phyloP scores from a whole-genome alignment of 1,140 invertebrate genomes.

The Cydia splendana region DNA sequence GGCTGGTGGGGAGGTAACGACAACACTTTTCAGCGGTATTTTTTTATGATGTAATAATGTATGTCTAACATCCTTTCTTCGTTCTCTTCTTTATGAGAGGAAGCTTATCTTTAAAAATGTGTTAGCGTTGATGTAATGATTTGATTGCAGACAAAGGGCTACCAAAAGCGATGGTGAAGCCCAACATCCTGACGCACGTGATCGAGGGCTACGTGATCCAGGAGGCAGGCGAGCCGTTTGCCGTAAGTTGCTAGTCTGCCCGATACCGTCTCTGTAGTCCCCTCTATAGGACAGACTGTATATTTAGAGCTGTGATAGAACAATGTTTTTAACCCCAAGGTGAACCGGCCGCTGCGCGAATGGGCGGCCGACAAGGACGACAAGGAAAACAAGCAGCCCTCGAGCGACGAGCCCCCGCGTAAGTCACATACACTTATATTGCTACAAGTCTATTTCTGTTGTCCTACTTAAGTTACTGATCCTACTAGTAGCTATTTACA shows the following conservation, averaged over 20 bases:
- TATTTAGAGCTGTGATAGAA: slow-evolving; percentile 33
- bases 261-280: background rate
- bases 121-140: background rate
- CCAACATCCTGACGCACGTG: slow-evolving; percentile 96
- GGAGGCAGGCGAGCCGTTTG: slow-evolving; percentile 94
- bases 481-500: slow-evolving; percentile 33
- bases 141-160: slow-evolving; percentile 82
- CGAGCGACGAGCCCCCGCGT: slow-evolving; percentile 87
- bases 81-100: too few species aligned
- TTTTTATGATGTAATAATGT: too few species aligned
- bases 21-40: too few species aligned
- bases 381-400: slow-evolving; percentile 76
- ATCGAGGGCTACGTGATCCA: slow-evolving; percentile 98
- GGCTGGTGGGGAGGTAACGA: too few species aligned
- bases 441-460: background rate
- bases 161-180: slow-evolving; percentile 97
- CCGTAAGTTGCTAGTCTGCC: slow-evolving; percentile 82
- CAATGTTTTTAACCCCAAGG: slow-evolving; percentile 48
- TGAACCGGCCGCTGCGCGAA: slow-evolving; percentile 69
- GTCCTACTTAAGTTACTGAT: background rate
- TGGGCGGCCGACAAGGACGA: slow-evolving; percentile 75
- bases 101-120: too few species aligned
- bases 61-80: too few species aligned
- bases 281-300: slow-evolving; percentile 17
- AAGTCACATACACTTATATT: slow-evolving; percentile 47